These are phyloP conservation scores for Andrena cerasifolii DNA, from an alignment of 1,140 invertebrate species.

Conservation along the genomic window DNA sequence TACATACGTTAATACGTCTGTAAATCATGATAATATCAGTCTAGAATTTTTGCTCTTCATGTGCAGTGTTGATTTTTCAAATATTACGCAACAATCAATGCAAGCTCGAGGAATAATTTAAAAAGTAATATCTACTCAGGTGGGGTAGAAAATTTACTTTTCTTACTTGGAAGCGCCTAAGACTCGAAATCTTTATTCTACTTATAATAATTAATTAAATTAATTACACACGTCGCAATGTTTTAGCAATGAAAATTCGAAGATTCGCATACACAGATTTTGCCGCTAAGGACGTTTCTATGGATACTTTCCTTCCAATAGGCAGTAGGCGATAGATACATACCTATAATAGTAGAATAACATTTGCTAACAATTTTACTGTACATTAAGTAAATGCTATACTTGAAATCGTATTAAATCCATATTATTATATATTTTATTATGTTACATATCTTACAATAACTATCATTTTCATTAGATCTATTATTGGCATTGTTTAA, in stretches of 20 bases:
- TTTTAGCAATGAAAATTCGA: constrained; percentile 12
- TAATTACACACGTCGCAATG: too few species aligned
- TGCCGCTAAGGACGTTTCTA: constrained; percentile 40
- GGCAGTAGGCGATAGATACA: constrained; percentile 42
- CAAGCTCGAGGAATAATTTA: too few species aligned
- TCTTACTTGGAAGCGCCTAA: neutral
- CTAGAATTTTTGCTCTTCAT: constrained; percentile 14
- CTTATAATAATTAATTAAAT: too few species aligned
- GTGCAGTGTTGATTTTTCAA: constrained; percentile 2
- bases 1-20: too few species aligned
- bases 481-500: constrained; percentile 67
- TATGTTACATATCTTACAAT: constrained; percentile 63
- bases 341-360: constrained; percentile 46
- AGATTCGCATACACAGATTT: constrained; percentile 4
- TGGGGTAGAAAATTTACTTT: neutral
- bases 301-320: constrained; percentile 54
- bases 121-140: too few species aligned
- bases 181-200: neutral
- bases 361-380: constrained; percentile 57
- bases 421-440: too few species aligned
- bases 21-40: constrained; percentile 38
- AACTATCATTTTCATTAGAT: constrained; percentile 52
- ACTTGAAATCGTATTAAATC: constrained; percentile 64
- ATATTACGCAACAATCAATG: neutral
- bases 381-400: constrained; percentile 67